phyloP scores from a whole-genome alignment of 2,113 vertebrate genomes.

The Reinhardtius hippoglossoides region DNA sequence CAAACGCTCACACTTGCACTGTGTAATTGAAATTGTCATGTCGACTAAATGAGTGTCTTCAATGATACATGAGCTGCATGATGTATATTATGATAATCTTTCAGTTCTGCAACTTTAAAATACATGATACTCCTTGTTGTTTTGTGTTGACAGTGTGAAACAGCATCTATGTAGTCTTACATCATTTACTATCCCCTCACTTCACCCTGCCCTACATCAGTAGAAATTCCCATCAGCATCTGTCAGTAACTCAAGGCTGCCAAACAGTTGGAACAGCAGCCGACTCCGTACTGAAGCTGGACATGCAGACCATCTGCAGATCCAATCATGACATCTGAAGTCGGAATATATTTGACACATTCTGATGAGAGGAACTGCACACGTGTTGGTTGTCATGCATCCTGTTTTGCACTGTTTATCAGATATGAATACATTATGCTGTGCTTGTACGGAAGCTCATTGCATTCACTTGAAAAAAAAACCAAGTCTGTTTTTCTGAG shows the following conservation, averaged over 20 bases:
- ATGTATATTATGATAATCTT: not conserved
- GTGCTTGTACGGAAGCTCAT: not conserved
- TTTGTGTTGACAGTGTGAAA: not conserved
- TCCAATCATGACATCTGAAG: not conserved
- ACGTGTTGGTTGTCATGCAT: not conserved
- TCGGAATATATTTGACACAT: not conserved
- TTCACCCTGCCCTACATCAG: not conserved
- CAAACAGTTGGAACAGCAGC: not conserved
- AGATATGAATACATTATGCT: not conserved
- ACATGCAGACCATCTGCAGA: not conserved
- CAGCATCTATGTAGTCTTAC: not conserved
- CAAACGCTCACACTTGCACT: not conserved
- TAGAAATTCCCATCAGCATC: not conserved
- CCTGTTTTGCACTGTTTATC: not conserved
- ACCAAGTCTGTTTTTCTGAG: not conserved
- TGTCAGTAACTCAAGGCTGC: not conserved
- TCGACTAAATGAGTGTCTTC: not conserved
- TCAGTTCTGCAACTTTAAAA: not conserved
- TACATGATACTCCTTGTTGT: not conserved
- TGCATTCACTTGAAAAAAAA: not conserved
- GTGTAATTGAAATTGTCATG: not conserved
- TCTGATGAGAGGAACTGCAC: not conserved
- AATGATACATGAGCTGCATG: not conserved
- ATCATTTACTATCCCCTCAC: not conserved
- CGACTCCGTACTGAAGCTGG: not conserved